These are phyloP conservation scores for Teleiodes luculella DNA, from an alignment of 2,888 invertebrate genomes.

Conservation along the genomic window DNA sequence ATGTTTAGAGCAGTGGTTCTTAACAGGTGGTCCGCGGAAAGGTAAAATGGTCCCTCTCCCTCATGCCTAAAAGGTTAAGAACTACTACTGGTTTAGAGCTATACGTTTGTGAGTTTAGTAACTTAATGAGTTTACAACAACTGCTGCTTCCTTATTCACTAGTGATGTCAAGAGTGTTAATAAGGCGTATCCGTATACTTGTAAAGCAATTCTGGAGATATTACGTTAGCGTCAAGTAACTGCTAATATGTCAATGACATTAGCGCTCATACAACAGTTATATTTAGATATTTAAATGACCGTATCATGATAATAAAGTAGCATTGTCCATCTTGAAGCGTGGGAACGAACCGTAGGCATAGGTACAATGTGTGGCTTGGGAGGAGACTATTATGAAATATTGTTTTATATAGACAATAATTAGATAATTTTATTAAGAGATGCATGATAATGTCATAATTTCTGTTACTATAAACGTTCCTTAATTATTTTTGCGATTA, in stretches of 20 bases:
- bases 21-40: too few relatives aligned
- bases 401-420: not conserved
- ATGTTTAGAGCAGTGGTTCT: too few relatives aligned
- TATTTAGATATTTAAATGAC: conserved; percentile 1
- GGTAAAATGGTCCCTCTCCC: too few relatives aligned
- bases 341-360: conserved; percentile 10
- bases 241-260: conserved; percentile 5
- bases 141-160: not conserved
- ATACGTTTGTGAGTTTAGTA: too few relatives aligned
- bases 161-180: not conserved
- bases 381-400: not conserved
- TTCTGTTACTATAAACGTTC: too few relatives aligned
- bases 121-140: not conserved
- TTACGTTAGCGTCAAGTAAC: not conserved
- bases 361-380: not conserved
- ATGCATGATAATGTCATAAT: too few relatives aligned
- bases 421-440: too few relatives aligned
- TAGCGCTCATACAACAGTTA: not conserved
- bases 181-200: conserved; percentile 5
- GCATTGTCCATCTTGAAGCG: conserved; percentile 3
- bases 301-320: not conserved
- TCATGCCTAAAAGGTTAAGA: too few relatives aligned
- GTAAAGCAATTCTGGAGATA: not conserved
- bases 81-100: too few relatives aligned
- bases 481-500: too few relatives aligned